These are phyloP conservation scores for Trilocha varians DNA, from an alignment of 2,888 invertebrate genomes.

Conservation along the genomic window DNA sequence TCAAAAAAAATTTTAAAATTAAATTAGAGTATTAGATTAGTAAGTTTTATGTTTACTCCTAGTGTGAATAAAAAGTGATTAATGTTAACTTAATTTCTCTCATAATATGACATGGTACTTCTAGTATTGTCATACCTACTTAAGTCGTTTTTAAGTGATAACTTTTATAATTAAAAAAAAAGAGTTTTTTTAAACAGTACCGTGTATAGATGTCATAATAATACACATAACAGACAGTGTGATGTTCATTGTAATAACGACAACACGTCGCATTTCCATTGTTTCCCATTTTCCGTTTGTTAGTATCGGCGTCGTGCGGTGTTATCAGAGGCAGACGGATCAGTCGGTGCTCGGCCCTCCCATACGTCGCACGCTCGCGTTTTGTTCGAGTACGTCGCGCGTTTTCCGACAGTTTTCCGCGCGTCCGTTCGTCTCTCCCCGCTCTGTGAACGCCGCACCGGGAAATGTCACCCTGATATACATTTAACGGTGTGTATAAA, in stretches of 20 bases:
- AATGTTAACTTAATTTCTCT: too few relatives aligned
- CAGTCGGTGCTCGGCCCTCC: constrained; percentile 49
- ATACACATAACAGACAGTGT: neutral
- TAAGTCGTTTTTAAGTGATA: too few relatives aligned
- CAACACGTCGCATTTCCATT: constrained; percentile 49
- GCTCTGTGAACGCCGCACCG: constrained; percentile 28
- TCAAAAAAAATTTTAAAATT: too few relatives aligned
- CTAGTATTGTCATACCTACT: too few relatives aligned
- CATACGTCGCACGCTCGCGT: constrained; percentile 43
- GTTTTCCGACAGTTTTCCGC: constrained; percentile 47
- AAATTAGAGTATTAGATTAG: too few relatives aligned
- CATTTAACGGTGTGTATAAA: constrained; percentile 52
- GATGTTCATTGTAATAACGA: constrained; percentile 20
- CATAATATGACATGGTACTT: too few relatives aligned
- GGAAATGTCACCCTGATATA: constrained; percentile 54
- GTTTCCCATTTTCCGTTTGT: constrained; percentile 55
- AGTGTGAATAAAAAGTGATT: too few relatives aligned
- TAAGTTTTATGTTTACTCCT: too few relatives aligned
- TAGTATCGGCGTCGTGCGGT: constrained; percentile 37
- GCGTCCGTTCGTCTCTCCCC: constrained; percentile 26
- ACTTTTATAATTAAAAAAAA: too few relatives aligned
- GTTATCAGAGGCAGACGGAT: constrained; percentile 53
- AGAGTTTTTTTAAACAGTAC: too few relatives aligned
- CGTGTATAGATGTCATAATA: too few relatives aligned
- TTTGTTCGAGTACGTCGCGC: constrained; percentile 25